Conservation (phyloP, 1,140 invertebrate species). For the Nephila pilipes region DNA sequence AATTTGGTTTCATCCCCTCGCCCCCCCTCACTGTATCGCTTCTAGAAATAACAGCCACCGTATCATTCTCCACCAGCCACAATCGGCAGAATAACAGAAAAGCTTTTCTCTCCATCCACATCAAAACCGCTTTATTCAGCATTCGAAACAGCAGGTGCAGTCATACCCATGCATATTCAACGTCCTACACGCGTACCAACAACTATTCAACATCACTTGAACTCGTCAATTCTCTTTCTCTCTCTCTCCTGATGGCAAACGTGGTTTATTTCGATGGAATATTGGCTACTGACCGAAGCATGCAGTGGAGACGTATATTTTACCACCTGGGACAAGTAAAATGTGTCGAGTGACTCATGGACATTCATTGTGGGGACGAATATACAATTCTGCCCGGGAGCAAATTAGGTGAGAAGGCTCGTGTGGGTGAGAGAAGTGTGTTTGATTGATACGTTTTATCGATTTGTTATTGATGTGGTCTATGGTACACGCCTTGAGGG, state of each 20-base stretch:
- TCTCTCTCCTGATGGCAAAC: neutral
- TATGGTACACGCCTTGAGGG: constrained; percentile 14
- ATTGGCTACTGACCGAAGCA: too few relatives aligned
- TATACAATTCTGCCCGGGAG: constrained; percentile 1
- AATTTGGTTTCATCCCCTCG: neutral
- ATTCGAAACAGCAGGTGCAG: constrained; percentile 19
- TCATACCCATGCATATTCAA: constrained; percentile 23
- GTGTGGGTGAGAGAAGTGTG: neutral
- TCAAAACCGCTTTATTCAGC: neutral
- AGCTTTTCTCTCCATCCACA: neutral
- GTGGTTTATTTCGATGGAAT: neutral
- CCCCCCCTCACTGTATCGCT: neutral
- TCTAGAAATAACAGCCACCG: neutral
- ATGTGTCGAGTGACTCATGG: constrained; percentile 20
- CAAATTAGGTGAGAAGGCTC: constrained; percentile 24
- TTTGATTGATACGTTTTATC: constrained; percentile 64
- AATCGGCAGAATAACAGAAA: neutral
- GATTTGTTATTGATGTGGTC: constrained; percentile 50
- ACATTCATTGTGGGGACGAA: neutral
- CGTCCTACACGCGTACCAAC: neutral
- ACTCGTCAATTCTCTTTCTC: neutral
- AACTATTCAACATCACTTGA: neutral
- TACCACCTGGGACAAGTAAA: constrained; percentile 56
- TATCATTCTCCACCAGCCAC: neutral
- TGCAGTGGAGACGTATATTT: constrained; percentile 32